phyloP scores from a whole-genome alignment of 2,113 vertebrate genomes.

The Gobius niger region DNA sequence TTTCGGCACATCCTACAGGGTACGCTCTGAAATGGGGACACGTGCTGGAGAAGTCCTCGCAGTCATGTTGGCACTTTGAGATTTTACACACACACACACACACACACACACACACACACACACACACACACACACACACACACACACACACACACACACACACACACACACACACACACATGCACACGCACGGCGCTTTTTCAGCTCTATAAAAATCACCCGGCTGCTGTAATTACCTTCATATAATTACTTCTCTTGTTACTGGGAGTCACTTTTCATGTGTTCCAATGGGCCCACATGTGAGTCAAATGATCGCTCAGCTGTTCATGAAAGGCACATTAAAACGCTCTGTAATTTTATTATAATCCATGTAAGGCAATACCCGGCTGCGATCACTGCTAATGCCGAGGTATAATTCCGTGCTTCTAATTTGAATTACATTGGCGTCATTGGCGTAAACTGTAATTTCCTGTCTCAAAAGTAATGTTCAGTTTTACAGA shows the following conservation, averaged over 20 bases:
- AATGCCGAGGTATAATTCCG: constrained; percentile 1
- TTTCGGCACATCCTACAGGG: constrained; percentile 31
- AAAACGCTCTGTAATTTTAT: constrained; percentile 16
- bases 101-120: too few species aligned
- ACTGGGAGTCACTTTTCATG: constrained; percentile 36
- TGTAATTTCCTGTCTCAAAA: neutral
- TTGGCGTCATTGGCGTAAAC: neutral
- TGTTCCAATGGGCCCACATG: constrained; percentile 20
- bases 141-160: too few species aligned
- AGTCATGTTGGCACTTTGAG: constrained; percentile 11
- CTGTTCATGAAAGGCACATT: constrained; percentile 29
- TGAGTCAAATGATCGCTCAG: constrained; percentile 42
- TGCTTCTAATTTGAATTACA: constrained; percentile 16
- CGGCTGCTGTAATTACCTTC: constrained; percentile 36
- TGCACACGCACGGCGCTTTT: neutral
- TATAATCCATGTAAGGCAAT: constrained; percentile 12
- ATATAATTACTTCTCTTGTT: constrained; percentile 26
- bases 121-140: too few species aligned
- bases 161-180: too few species aligned
- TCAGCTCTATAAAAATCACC: constrained; percentile 34
- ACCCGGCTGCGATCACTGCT: neutral
- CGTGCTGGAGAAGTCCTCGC: neutral
- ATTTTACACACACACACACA: neutral
- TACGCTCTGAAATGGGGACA: constrained; percentile 13
- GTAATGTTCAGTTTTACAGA: neutral